Base-by-base conservation (phyloP, 2,888 invertebrate species). In the Hesperia comma region DNA sequence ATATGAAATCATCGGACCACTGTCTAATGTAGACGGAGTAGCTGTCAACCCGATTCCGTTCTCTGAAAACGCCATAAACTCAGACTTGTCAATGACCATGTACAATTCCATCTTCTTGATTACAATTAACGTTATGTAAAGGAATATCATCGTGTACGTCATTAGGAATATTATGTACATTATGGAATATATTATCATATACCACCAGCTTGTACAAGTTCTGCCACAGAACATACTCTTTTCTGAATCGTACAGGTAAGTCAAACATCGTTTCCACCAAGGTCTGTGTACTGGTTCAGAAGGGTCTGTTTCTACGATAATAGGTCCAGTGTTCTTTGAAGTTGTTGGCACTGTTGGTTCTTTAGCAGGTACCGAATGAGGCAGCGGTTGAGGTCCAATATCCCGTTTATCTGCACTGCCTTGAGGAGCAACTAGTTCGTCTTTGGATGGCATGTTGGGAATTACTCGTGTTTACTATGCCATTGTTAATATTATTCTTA, bases 1-100 rank as follows among this genome's bases (percentile, higher is more conserved):
- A 62, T 90, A 92, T 82, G 84, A 88, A 69, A 92, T 90, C 26
- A 90, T 62, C 3, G 90, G 86, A 12, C 75, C 73, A 61, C 43
- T 79, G 14, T 77, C 69, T 46, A 82, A 81, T 2, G 85, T 78
- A 1, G 85, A 79, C 0, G 92, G 92, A 0, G 82, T 81, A 0
- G 86, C 90, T 7, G 90, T 77, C 0, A 92, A 70, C 0, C 92
- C 92, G 21, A 92, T 78, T 0, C 82, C 85, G 2, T 79, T 74
- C n/a, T 79, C 72, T 0, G 84, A 73, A 69, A 83, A 88, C 0
- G 82, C 77, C 4, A 81, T 61, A 1, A 82, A 63, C 0, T 78
- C 71, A 0, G 68, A 15, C 70, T 81, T 83, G 0, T 81, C 78
- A 0, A 72, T 46, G 0, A 19, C 19, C 4, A 75, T 69, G 58